phyloP scores from a whole-genome alignment of 1,140 invertebrate species.

The Trichomalopsis sarcophagae region DNA sequence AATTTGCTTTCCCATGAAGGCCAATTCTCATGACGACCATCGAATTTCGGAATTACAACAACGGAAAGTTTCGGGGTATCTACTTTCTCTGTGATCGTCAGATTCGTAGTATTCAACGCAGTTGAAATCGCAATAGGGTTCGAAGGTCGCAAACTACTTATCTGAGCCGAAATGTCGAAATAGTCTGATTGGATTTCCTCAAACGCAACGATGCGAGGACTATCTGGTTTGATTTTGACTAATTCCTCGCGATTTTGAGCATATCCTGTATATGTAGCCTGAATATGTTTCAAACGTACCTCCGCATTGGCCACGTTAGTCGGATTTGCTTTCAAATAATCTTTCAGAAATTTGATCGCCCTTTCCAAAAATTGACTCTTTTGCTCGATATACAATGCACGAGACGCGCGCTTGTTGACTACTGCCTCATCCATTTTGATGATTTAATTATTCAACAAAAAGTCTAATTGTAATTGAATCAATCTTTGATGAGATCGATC shows the following conservation, averaged over 20 bases:
- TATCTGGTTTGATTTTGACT: neutral
- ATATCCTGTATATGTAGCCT: neutral
- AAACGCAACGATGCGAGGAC: neutral
- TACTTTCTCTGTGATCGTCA: neutral
- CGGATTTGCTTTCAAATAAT: neutral
- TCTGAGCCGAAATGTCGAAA: neutral
- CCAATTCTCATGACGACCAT: neutral
- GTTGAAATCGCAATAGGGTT: neutral
- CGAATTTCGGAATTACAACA: neutral
- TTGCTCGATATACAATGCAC: neutral
- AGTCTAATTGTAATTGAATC: neutral
- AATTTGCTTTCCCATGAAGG: neutral
- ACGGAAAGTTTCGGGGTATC: neutral
- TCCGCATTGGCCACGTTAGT: neutral
- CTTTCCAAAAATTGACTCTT: neutral
- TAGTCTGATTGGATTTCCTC: neutral
- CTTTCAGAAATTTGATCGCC: neutral
- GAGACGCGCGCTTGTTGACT: neutral
- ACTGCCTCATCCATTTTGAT: neutral
- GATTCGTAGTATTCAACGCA: neutral
- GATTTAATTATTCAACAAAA: neutral
- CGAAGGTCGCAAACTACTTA: neutral
- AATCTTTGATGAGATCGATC: too few relatives aligned
- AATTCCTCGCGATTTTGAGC: neutral
- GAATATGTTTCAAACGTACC: neutral